phyloP scores from a whole-genome alignment of 2,113 vertebrate genomes.

The Hiodon tergisus region DNA sequence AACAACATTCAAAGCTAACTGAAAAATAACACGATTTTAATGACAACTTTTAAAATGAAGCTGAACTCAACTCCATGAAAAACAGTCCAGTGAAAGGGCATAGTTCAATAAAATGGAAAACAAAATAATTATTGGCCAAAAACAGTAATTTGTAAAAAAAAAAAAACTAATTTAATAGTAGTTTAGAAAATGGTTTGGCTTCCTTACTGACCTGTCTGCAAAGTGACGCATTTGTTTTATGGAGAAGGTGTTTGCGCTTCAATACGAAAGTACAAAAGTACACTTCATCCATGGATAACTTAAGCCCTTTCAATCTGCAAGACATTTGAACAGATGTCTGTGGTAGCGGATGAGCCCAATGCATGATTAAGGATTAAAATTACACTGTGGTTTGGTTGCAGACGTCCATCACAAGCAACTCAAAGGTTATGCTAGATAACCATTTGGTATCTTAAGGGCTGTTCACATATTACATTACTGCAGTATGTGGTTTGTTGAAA shows the following conservation, averaged over 20 bases:
- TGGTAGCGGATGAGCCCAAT: conserved; percentile 9
- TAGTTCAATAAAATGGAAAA: no score
- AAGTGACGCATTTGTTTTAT: conserved; percentile 9
- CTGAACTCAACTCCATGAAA: no score
- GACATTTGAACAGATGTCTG: neutral
- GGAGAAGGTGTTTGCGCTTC: conserved; percentile 4
- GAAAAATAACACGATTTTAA: no score
- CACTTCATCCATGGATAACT: neutral
- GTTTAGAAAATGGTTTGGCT: no score
- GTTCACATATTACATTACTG: conserved; percentile 3
- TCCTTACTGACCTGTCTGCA: neutral
- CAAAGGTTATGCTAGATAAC: neutral
- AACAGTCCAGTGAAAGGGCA: no score
- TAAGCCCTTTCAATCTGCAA: conserved; percentile 1
- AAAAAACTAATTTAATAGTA: no score
- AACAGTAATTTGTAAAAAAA: no score
- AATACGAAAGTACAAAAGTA: neutral
- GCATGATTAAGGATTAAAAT: neutral
- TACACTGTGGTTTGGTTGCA: neutral
- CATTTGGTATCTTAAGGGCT: conserved; percentile 4
- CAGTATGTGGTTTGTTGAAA: conserved; percentile 9
- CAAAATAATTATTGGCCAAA: no score
- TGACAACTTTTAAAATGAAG: no score
- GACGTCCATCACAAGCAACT: conserved; percentile 6
- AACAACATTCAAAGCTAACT: no score